These are phyloP conservation scores for Montipora efflorescens DNA, from an alignment of 64 coral and sea anemone species.

Conservation along the genomic window DNA sequence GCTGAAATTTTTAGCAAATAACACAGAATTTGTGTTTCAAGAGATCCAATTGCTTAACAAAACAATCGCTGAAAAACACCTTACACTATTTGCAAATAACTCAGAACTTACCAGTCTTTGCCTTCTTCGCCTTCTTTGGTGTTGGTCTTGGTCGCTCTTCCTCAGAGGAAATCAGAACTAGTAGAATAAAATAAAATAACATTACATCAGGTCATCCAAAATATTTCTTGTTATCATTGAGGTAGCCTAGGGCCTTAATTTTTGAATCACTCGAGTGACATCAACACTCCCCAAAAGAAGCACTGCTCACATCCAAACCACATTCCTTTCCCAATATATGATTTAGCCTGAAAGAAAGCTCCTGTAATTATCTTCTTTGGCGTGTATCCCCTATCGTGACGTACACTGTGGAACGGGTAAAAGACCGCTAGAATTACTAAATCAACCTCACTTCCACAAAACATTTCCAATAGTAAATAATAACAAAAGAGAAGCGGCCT, in stretches of 20 bases:
- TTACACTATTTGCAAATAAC: slow-evolving; percentile 62
- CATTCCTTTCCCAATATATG: background rate
- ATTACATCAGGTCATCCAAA: slow-evolving; percentile 7
- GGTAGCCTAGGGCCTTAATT: slow-evolving; percentile 52
- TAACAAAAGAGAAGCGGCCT: slow-evolving; percentile 6
- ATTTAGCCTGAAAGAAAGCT: too few relatives aligned
- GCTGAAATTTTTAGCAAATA: slow-evolving; percentile 55
- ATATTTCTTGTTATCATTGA: slow-evolving; percentile 53
- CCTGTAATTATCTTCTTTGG: too few relatives aligned
- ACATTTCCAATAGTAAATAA: slow-evolving; percentile 15
- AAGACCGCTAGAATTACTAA: background rate
- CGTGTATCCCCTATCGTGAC: too few relatives aligned
- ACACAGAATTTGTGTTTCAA: slow-evolving; percentile 48
- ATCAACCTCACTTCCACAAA: background rate
- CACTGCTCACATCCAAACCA: slow-evolving; percentile 48
- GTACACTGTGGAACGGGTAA: too few relatives aligned
- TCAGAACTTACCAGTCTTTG: slow-evolving; percentile 46
- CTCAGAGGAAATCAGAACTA: slow-evolving; percentile 39
- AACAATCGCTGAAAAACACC: slow-evolving; percentile 56
- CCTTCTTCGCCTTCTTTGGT: slow-evolving; percentile 12
- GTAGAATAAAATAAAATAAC: slow-evolving; percentile 36
- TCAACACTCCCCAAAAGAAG: slow-evolving; percentile 29
- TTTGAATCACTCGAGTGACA: slow-evolving; percentile 40
- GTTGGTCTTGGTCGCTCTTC: background rate
- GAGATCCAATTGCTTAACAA: slow-evolving; percentile 58